Evolutionary conservation across 2,888 invertebrate genomes (phyloP).

Genomic region (Ypsolopha scabrella): DNA sequence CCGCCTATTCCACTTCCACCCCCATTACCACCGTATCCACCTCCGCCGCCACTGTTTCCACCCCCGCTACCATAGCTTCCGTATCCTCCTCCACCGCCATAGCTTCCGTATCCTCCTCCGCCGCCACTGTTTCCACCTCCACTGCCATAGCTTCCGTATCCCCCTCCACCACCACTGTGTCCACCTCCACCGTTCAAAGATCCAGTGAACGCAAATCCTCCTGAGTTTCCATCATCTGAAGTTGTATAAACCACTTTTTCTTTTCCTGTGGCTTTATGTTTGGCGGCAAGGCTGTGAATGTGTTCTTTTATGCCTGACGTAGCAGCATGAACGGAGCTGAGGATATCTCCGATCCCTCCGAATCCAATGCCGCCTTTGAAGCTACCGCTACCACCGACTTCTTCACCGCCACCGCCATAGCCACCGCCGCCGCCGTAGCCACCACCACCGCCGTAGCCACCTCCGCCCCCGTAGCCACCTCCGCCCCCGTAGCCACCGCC

Average conservation of each 20-base stretch:
- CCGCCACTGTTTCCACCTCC: constrained; percentile 28
- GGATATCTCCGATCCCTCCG: constrained; percentile 13
- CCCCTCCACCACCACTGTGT: constrained; percentile 52
- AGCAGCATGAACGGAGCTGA: constrained; percentile 15
- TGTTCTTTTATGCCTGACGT: constrained; percentile 9
- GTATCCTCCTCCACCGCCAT: constrained; percentile 14
- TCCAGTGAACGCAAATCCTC: constrained; percentile 55
- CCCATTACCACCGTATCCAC: constrained; percentile 21
- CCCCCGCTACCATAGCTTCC: constrained; percentile 17
- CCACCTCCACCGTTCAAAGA: constrained; percentile 39
- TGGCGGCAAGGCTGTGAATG: background rate
- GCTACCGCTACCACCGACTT: constrained; percentile 4
- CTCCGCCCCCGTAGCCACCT: background rate
- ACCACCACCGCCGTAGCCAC: constrained; percentile 7
- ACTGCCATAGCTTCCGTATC: constrained; percentile 36
- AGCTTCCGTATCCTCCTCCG: constrained; percentile 15
- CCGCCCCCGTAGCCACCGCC: constrained; percentile 9
- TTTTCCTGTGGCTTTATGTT: constrained; percentile 19
- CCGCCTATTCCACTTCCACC: constrained; percentile 7
- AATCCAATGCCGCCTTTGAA: constrained; percentile 14
- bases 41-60: constrained; percentile 22
- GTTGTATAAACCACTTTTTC: constrained; percentile 42
- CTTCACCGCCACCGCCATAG: constrained; percentile 5
- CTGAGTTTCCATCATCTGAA: constrained; percentile 54
- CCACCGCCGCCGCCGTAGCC: constrained; percentile 10